Base-by-base conservation (phyloP, 2,888 invertebrate genomes). In the Pterobdella sp. region DNA sequence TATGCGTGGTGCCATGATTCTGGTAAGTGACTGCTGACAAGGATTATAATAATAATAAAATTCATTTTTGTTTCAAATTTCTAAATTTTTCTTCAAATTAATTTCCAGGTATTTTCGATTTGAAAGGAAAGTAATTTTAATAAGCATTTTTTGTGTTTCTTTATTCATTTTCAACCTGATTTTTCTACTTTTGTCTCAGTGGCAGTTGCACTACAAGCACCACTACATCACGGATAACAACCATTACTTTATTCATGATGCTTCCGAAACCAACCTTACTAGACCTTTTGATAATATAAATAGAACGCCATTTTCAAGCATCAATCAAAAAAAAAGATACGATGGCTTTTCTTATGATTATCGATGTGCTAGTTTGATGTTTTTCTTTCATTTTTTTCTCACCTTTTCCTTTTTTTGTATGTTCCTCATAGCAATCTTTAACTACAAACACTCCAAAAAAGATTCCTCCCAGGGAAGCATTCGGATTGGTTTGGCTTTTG, bases 121-220 rank as follows among this genome's bases (percentile, higher is more conserved):
- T 42, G 18, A 42, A 42, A 42, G 7, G 7, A n/a, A n/a, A n/a
- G n/a, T n/a, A n/a, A n/a, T n/a, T n/a, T n/a, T 56, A 3, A 56
- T 26, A 18, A 22, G 18, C 60, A 56, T 56, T 26, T 26, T n/a
- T 26, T 56, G 60, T 26, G n/a, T 56, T 26, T 4, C 26, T 22
- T 3, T 56, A 22, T 22, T 56, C 60, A 22, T 56, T 26, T 26
- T 56, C 60, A 56, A 56, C 60, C 7, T 56, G 3, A 56, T n/a
- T 22, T 56, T 56, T 22, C 4, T 56, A 3, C n/a, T 56, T 3
- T 26, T 56, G 10, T 26, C 4, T 14, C 4, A 56, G 3, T 56
- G 60, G 60, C 60, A 56, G 3, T 3, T 56, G 3, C 60, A 56
- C 60, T 56, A 56, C 60, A 56, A 26, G n/a, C 60, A 56, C 60